Evolutionary conservation across 1,140 invertebrate genomes (phyloP).

Genomic region (Hesperophylax magnus): DNA sequence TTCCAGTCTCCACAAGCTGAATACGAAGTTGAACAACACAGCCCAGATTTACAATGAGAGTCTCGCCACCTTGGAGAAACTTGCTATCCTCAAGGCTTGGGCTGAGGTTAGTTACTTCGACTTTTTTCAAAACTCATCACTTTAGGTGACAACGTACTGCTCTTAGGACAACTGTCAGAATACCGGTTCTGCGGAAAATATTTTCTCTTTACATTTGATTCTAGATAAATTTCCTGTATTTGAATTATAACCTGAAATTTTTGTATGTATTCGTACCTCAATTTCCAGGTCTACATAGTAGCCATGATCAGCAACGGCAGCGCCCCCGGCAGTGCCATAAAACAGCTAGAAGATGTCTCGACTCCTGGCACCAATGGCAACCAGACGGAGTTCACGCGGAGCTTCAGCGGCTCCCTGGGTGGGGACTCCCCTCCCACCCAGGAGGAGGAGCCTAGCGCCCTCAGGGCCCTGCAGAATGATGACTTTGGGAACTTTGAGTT

Average conservation of each 20-base stretch:
- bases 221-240: no score
- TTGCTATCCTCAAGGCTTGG: conserved; percentile 99
- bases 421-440: conserved; percentile 42
- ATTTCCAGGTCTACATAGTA: conserved; percentile 88
- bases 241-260: no score
- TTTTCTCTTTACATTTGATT: no score
- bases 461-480: conserved; percentile 68
- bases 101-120: conserved; percentile 82
- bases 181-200: no score
- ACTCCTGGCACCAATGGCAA: conserved; percentile 14
- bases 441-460: background rate
- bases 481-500: conserved; percentile 82
- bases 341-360: conserved; percentile 60
- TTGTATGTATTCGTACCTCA: no score
- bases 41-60: conserved; percentile 95
- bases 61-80: conserved; percentile 94
- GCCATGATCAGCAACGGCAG: conserved; percentile 88
- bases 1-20: conserved; percentile 93
- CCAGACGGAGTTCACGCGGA: conserved; percentile 32
- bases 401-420: conserved; percentile 4
- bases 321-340: conserved; percentile 74
- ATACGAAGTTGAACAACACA: conserved; percentile 77
- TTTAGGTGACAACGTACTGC: no score
- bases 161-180: no score
- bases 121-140: conserved; percentile 32